Conservation (phyloP, 2,797 vertebrate species). For the Cephalopachus bancanus region DNA sequence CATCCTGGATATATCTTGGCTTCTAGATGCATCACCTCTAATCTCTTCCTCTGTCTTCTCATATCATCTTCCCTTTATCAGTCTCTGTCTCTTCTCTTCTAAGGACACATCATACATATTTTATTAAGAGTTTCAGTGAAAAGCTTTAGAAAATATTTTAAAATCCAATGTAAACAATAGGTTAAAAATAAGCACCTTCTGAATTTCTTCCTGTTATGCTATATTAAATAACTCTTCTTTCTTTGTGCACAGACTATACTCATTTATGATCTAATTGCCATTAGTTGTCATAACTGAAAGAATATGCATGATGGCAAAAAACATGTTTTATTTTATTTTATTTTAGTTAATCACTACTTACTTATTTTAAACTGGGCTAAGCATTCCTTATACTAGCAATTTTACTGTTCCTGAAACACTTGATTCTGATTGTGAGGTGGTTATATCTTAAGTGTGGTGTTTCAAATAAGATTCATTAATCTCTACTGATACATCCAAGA, state of each 20-base stretch:
- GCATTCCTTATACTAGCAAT: too few relatives aligned
- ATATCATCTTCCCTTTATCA: background rate
- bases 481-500: background rate
- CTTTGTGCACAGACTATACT: background rate
- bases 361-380: background rate
- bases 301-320: too few relatives aligned
- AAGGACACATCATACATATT: background rate
- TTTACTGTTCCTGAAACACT: background rate
- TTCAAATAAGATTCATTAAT: background rate
- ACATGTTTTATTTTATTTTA: background rate
- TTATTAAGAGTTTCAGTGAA: background rate
- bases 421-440: background rate
- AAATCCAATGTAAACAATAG: background rate
- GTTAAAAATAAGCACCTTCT: background rate
- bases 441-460: background rate
- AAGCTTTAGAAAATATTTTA: background rate
- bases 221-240: background rate
- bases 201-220: background rate
- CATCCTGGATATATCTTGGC: too few relatives aligned
- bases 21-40: accelerated
- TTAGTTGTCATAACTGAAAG: background rate
- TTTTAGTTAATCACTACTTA: background rate
- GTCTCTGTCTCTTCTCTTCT: background rate
- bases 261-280: background rate
- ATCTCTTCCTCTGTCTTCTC: background rate